A percentile compares a stretch with the other conserved stretches of the same genome.
Conservation (phyloP, 2,888 invertebrate species). For the Hecatera dysodea region DNA sequence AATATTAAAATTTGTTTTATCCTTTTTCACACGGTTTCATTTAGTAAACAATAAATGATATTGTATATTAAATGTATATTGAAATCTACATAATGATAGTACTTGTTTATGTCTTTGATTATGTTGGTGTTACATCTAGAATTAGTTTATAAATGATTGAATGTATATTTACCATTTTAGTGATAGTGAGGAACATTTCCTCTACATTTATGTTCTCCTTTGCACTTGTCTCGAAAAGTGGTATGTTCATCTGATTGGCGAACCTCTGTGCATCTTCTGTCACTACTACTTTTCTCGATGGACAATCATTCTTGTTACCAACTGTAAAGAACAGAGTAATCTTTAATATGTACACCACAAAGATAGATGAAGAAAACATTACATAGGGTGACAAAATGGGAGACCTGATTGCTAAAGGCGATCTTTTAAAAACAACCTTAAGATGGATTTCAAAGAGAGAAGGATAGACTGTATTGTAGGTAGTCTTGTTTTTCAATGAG, state of each 20-base stretch:
- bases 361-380: too few relatives aligned
- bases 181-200: conserved; percentile 96
- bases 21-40: background rate
- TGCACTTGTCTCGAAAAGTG: conserved; percentile 99
- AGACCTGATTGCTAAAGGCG: too few relatives aligned
- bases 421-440: too few relatives aligned
- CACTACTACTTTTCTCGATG: conserved; percentile 98
- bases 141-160: background rate
- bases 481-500: background rate
- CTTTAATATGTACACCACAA: background rate
- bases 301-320: conserved; percentile 99
- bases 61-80: too few relatives aligned
- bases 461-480: too few relatives aligned
- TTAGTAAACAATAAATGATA: too few relatives aligned
- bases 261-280: conserved; percentile 99
- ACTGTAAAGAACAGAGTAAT: conserved; percentile 90
- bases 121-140: background rate
- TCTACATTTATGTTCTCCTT: conserved; percentile 99
- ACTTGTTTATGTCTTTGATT: background rate
- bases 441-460: too few relatives aligned
- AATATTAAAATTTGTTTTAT: conserved; percentile 2
- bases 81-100: too few relatives aligned
- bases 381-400: too few relatives aligned
- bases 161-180: conserved; percentile 88
- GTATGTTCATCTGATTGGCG: conserved; percentile 99